phyloP scores from a whole-genome alignment of 2,888 invertebrate genomes.

The Tryphoninae sp. region DNA sequence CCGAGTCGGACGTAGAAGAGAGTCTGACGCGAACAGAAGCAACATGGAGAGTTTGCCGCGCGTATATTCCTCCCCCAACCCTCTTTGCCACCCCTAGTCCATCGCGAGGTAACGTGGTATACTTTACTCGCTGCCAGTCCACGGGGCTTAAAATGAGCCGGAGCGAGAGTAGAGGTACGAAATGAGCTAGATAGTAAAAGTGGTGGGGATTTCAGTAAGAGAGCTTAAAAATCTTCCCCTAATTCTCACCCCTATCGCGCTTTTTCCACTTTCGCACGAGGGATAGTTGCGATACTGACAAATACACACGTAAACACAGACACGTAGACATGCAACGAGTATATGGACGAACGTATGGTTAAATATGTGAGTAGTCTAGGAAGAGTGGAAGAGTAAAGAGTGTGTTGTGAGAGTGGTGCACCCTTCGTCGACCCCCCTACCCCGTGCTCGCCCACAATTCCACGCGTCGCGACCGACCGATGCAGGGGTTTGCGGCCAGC shows the following conservation, averaged over 20 bases:
- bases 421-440: slow-evolving; percentile 57
- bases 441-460: slow-evolving; percentile 55
- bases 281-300: slow-evolving; percentile 27
- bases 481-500: slow-evolving; percentile 75
- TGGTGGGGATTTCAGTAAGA: slow-evolving; percentile 10
- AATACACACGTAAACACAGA: not conserved
- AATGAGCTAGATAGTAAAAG: slow-evolving; percentile 43
- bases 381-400: slow-evolving; percentile 52
- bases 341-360: slow-evolving; percentile 23
- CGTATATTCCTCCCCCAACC: slow-evolving; percentile 12
- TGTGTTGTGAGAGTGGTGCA: slow-evolving; percentile 59
- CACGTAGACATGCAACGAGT: too few species aligned
- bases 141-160: slow-evolving; percentile 53
- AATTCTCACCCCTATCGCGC: slow-evolving; percentile 49
- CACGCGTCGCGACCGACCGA: slow-evolving; percentile 66
- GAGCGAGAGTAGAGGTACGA: slow-evolving; percentile 54
- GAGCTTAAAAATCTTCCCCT: slow-evolving; percentile 60
- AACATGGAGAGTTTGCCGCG: slow-evolving; percentile 27
- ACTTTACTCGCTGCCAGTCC: slow-evolving; percentile 50
- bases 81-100: not conserved
- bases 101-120: slow-evolving; percentile 47
- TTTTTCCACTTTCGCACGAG: slow-evolving; percentile 46
- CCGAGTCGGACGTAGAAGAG: slow-evolving; percentile 35
- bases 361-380: slow-evolving; percentile 27
- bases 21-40: slow-evolving; percentile 40